Base-by-base conservation (phyloP, 2,113 vertebrate species). In the Aramus guarauna region DNA sequence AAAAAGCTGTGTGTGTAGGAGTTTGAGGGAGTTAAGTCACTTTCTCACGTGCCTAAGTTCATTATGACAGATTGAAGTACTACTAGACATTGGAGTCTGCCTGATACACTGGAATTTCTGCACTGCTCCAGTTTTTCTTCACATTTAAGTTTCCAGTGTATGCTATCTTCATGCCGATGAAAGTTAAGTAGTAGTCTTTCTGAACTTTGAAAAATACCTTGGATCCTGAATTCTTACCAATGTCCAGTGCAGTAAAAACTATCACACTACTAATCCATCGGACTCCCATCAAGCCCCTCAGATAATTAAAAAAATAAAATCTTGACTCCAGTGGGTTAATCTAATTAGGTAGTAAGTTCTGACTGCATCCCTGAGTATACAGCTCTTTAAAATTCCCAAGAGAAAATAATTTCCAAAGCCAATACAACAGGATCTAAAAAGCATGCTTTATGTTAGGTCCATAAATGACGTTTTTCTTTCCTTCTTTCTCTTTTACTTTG, bases 381-480 rank as follows among this genome's bases (percentile, higher is more conserved):
- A 75, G 30, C 24, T 78, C 5, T 8, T 37, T 9, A 72, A 58
- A 73, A 71, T 32, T 50, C 58, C 67, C 63, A 43, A 0, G 9
- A 62, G 23, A 18, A 88, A 93, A 69, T 24, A 15, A 37, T n/a
- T 90, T 62, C 66, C 69, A 78, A 91, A 88, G 24, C 26, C 32
- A 93, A 32, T 48, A 48, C 3, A 68, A 52, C 5, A 60, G 29
- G 17, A 73, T 36, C 27, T 56, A 18, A 76, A 91, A n/a, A 83
- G 5, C 1, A 2, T 19, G 7, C 18, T 83, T 74, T 56, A 18
- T 24, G 16, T 52, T 62, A 48, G 8, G 12, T 83, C 29, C 56
- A 1, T 41, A 24, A 39, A 9, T 13, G 17, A 2, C 1, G 0
- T 21, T 56, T 56, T 29, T 29, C 9, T 27, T 78, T 52, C 7